These are phyloP conservation scores for Cettia cetti DNA, from an alignment of 2,113 vertebrate genomes.

Conservation along the genomic window DNA sequence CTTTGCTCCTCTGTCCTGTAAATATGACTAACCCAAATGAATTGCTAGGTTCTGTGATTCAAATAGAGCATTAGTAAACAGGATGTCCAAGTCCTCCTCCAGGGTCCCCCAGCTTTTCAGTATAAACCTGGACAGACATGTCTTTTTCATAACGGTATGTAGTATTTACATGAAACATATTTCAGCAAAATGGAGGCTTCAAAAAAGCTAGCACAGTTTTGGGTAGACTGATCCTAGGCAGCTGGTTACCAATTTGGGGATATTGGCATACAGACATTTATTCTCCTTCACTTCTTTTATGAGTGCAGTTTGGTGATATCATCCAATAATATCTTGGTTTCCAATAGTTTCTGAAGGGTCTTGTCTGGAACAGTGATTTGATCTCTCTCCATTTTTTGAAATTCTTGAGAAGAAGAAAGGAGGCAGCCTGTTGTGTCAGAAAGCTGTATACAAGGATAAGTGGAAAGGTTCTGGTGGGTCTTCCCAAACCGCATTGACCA, in stretches of 20 bases:
- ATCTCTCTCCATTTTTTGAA: background rate
- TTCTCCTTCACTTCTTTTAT: background rate
- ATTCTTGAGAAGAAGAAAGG: background rate
- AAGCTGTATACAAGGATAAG: background rate
- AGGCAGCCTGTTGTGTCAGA: background rate
- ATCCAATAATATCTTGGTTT: background rate
- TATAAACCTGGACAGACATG: background rate
- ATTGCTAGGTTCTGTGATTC: background rate
- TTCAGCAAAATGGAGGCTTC: background rate
- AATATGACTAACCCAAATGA: background rate
- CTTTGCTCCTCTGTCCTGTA: background rate
- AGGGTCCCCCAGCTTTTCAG: background rate
- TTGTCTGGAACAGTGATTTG: background rate
- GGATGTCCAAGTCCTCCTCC: background rate
- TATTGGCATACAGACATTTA: background rate
- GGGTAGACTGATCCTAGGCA: background rate
- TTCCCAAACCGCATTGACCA: background rate
- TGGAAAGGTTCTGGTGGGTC: background rate
- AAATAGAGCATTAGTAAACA: background rate
- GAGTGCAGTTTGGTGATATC: background rate
- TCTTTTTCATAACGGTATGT: background rate
- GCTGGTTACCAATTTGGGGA: background rate
- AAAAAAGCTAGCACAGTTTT: background rate
- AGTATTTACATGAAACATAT: background rate
- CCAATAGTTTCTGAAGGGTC: background rate